A percentile compares a stretch with the other conserved stretches of the same genome.
These are phyloP conservation scores for Benitochromis conjunctus DNA, from an alignment of 2,113 vertebrate species.

Conservation along the genomic window DNA sequence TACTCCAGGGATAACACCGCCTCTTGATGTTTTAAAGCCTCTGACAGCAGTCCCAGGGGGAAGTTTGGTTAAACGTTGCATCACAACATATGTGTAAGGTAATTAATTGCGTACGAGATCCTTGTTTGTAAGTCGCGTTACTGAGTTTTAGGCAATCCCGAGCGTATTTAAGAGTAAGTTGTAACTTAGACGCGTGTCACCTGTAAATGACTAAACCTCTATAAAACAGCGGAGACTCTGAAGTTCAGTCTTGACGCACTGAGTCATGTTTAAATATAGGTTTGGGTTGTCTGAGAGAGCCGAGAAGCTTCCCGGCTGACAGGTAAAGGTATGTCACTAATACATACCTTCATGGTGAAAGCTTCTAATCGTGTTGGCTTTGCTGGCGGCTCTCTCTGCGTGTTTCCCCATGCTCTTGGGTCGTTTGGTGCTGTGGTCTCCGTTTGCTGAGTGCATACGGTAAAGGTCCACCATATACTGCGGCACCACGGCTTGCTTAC, in stretches of 20 bases:
- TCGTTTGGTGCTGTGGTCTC: constrained; percentile 77
- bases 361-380: constrained; percentile 94
- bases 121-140: neutral
- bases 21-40: constrained; percentile 46
- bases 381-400: constrained; percentile 87
- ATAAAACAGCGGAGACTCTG: constrained; percentile 56
- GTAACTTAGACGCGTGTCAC: constrained; percentile 51
- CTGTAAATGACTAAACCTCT: constrained; percentile 57
- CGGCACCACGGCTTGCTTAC: constrained; percentile 89
- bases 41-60: constrained; percentile 48
- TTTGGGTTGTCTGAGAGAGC: constrained; percentile 57
- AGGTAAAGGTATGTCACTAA: constrained; percentile 70
- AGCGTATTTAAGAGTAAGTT: neutral
- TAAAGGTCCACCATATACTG: constrained; percentile 97
- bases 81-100: constrained; percentile 10
- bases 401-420: constrained; percentile 78
- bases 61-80: constrained; percentile 50
- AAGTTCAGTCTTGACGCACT: constrained; percentile 46
- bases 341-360: constrained; percentile 97
- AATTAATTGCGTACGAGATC: neutral
- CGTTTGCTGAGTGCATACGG: constrained; percentile 83
- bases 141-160: neutral
- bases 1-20: constrained; percentile 56
- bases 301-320: constrained; percentile 47
- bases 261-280: constrained; percentile 72